Base-by-base conservation (phyloP, 2,113 vertebrate species). In the Nothocercus julius region DNA sequence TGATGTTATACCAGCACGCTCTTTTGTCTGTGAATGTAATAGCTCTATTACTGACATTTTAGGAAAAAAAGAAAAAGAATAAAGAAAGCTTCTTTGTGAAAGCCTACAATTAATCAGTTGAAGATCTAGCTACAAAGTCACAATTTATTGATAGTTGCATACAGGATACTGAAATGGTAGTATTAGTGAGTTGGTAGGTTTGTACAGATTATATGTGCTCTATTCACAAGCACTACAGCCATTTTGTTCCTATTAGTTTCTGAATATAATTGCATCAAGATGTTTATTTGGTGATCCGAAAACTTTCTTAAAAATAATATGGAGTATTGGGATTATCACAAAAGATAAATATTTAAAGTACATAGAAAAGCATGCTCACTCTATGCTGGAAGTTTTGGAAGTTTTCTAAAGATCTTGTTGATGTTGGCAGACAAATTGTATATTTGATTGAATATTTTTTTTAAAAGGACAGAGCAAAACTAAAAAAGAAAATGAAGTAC, bases 331-430 rank as follows among this genome's bases (percentile, higher is more conserved):
- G 77, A 89, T 95, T 96, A 91, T 87, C 51, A 40, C 66, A 68
- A 87, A 97, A 92, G 77, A 36, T 80, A 97, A 97, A 96, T 96
- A 97, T 96, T 95, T 96, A 91, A 18, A 82, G 11, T 40, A 73
- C 24, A 22, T 87, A 5, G 58, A 75, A 77, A 96, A 95, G 81
- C 12, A 93, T 73, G 53, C 4, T 89, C 6, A 13, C 70, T 95
- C 78, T 95, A 61, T 93, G 61, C 85, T 22, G 21, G 44, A 91
- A 83, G 49, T 36, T 83, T 91, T 22, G 21, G 44, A 91, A 83
- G 49, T 36, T 83, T 91, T 96, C 78, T 92, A 75, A 96, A 90
- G 56, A 82, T 93, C 66, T 66, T 83, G 34, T 94, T 97, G 91
- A 95, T 87, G 30, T 69, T 96, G 86, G 69, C 74, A 96, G 72